These are phyloP conservation scores for Cairina moschata DNA, from an alignment of 2,113 vertebrate genomes.

Conservation along the genomic window DNA sequence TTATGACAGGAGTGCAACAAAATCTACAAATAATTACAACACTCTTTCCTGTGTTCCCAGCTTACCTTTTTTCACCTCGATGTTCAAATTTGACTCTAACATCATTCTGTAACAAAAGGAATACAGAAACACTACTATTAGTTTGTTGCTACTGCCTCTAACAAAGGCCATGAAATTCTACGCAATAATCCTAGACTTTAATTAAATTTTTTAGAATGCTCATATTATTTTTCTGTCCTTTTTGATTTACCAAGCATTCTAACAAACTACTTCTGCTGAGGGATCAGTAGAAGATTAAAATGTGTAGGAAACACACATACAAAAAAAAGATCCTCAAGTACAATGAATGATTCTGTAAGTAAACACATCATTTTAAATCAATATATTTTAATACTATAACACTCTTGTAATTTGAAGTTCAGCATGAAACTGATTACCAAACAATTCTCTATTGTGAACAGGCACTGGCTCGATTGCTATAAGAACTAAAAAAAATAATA, in stretches of 20 bases:
- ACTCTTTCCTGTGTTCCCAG: not conserved
- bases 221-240: not conserved
- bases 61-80: slow-evolving; percentile 97
- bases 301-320: not conserved
- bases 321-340: not conserved
- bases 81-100: slow-evolving; percentile 98
- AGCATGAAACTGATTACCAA: not conserved
- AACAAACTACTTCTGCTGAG: not conserved
- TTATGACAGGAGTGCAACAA: not conserved
- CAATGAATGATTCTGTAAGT: not conserved
- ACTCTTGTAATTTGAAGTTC: not conserved
- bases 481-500: not conserved
- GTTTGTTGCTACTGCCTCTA: not conserved
- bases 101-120: slow-evolving; percentile 86
- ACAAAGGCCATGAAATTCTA: not conserved
- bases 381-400: not conserved
- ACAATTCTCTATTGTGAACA: not conserved
- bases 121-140: not conserved
- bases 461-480: no score
- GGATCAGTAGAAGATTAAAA: not conserved
- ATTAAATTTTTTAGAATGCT: not conserved
- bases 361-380: not conserved
- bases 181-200: not conserved
- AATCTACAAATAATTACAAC: not conserved
- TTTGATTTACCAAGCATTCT: not conserved